These are phyloP conservation scores for Temnothorax ravouxi DNA, from an alignment of 2,888 invertebrate species.

Conservation along the genomic window DNA sequence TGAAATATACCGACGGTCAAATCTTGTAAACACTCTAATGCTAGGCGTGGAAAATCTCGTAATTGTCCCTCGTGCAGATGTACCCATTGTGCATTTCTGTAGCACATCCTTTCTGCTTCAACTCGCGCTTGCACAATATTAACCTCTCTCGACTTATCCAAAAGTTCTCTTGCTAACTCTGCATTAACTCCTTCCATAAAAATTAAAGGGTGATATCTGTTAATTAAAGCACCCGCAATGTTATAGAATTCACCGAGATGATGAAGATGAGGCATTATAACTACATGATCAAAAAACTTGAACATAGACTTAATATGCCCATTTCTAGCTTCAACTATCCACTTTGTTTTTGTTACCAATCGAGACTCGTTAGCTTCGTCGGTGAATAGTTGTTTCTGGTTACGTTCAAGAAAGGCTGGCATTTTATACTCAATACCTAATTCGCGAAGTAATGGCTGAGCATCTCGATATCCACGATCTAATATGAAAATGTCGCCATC, in stretches of 20 bases:
- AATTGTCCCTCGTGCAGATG: not conserved
- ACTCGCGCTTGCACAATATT: constrained; percentile 12
- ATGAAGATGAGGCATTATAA: not conserved
- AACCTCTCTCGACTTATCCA: not conserved
- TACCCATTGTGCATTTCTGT: not conserved
- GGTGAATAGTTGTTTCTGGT: no score
- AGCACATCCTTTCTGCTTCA: not conserved
- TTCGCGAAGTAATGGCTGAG: constrained; percentile 21
- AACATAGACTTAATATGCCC: constrained; percentile 69
- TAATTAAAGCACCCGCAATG: constrained; percentile 22
- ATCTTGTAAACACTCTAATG: constrained; percentile 6
- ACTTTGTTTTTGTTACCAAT: no score
- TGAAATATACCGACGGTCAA: constrained; percentile 31
- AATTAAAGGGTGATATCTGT: constrained; percentile 5
- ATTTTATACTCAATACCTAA: constrained; percentile 25
- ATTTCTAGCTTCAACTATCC: constrained; percentile 38
- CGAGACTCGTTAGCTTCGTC: no score
- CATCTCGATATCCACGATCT: constrained; percentile 55
- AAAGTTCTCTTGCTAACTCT: not conserved
- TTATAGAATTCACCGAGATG: constrained; percentile 9
- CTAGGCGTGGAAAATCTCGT: not conserved
- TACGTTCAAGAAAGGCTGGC: no score
- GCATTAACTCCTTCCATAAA: constrained; percentile 20
- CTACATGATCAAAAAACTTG: constrained; percentile 37
- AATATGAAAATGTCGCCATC: constrained; percentile 52